Conservation (phyloP, 2,797 vertebrate species). For the Phyllotis vaccarum region DNA sequence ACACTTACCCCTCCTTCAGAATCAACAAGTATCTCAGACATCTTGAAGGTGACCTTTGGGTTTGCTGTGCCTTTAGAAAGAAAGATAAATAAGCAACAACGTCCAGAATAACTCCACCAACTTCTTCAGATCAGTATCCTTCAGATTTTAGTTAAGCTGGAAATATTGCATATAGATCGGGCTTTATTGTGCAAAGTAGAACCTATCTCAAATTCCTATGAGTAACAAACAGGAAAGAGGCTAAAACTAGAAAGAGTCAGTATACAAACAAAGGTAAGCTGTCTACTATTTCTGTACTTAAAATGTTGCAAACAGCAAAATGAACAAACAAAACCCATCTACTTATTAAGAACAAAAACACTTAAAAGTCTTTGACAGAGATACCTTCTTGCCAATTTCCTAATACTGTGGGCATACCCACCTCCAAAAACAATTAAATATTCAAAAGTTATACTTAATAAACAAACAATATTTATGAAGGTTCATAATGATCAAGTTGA, state of each 20-base stretch:
- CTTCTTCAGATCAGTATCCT: constrained; percentile 51
- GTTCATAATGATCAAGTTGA: not conserved
- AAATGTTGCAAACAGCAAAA: constrained; percentile 51
- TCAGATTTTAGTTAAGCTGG: constrained; percentile 37
- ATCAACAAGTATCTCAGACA: constrained; percentile 90
- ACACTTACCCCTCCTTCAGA: constrained; percentile 89
- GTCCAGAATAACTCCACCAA: constrained; percentile 23
- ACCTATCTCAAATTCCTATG: constrained; percentile 24
- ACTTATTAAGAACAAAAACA: constrained; percentile 35
- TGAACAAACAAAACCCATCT: not conserved
- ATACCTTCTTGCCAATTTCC: constrained; percentile 32
- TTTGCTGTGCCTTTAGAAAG: constrained; percentile 90
- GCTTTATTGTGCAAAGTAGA: constrained; percentile 30
- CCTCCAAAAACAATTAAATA: constrained; percentile 55
- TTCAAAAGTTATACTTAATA: constrained; percentile 6
- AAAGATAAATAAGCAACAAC: constrained; percentile 75
- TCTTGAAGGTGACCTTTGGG: constrained; percentile 92
- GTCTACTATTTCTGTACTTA: not conserved
- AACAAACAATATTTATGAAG: constrained; percentile 21
- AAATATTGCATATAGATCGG: not conserved
- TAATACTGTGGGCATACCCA: not conserved
- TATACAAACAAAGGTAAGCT: constrained; percentile 37
- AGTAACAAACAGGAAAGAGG: not conserved
- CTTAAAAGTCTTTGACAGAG: constrained; percentile 52
- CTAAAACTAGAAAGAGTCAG: not conserved